Conservation (phyloP, 1,140 invertebrate genomes). For the Drosophila erecta region DNA sequence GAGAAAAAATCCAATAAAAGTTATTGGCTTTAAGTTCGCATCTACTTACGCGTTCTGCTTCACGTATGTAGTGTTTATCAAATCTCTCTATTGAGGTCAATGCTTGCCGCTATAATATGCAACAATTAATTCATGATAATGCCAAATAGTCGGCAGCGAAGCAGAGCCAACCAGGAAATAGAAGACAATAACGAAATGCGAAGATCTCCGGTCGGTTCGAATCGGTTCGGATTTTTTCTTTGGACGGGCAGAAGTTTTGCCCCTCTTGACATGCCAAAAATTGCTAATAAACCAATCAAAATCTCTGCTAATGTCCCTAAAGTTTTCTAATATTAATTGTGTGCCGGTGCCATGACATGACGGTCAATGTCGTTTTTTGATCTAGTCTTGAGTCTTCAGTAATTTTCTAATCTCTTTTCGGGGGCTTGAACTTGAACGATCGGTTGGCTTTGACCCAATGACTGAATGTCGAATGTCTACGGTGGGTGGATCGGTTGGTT, state of each 20-base stretch:
- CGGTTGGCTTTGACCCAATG: conserved; percentile 65
- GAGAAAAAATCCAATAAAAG: conserved; percentile 18
- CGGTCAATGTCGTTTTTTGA: conserved; percentile 84
- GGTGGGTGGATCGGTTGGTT: conserved; percentile 19
- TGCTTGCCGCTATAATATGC: conserved; percentile 61
- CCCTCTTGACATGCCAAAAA: conserved; percentile 57
- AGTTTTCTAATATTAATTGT: conserved; percentile 66
- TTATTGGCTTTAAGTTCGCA: conserved; percentile 18
- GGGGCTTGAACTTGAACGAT: conserved; percentile 64
- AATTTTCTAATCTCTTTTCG: conserved; percentile 61
- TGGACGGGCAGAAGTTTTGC: conserved; percentile 46
- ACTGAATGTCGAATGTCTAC: conserved; percentile 33
- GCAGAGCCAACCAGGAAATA: conserved; percentile 68
- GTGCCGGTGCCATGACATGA: conserved; percentile 59
- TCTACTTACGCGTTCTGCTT: conserved; percentile 41
- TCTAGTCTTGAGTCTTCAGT: conserved; percentile 67
- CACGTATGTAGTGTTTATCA: conserved; percentile 33
- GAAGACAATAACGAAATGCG: conserved; percentile 67
- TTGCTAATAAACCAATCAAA: conserved; percentile 65
- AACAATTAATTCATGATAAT: conserved; percentile 65
- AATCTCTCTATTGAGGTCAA: conserved; percentile 64
- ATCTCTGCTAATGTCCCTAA: conserved; percentile 55
- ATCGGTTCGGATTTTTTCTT: conserved; percentile 14
- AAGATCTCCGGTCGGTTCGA: conserved; percentile 34
- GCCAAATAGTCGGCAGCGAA: conserved; percentile 52